A percentile compares a stretch with the other conserved stretches of the same genome.
phyloP scores from a whole-genome alignment of 2,888 invertebrate genomes.

The Cheilosia variabilis region DNA sequence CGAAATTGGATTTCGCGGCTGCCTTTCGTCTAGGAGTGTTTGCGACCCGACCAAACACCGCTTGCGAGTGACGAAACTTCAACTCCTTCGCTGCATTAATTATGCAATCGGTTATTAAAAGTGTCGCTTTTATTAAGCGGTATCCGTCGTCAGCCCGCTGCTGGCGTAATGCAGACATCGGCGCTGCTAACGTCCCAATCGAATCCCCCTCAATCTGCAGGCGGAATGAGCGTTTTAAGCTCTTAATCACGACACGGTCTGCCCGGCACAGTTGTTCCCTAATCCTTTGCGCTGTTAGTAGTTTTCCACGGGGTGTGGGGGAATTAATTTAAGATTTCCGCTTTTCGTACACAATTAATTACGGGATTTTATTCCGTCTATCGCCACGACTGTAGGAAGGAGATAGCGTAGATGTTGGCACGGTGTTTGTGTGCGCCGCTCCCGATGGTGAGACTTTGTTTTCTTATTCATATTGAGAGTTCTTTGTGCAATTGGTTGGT shows the following conservation, averaged over 20 bases:
- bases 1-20: slow-evolving; percentile 57
- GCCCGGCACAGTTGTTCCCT: slow-evolving; percentile 55
- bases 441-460: slow-evolving; percentile 41
- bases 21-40: not conserved
- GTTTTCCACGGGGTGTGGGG: slow-evolving; percentile 18
- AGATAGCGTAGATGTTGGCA: slow-evolving; percentile 1
- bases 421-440: not conserved
- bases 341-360: slow-evolving; percentile 72
- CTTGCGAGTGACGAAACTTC: slow-evolving; percentile 22
- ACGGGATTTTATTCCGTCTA: slow-evolving; percentile 66
- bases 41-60: not conserved
- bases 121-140: slow-evolving; percentile 54
- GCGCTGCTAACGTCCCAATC: not conserved
- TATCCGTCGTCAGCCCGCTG: slow-evolving; percentile 1
- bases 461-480: slow-evolving; percentile 60
- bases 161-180: slow-evolving; percentile 24
- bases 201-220: not conserved
- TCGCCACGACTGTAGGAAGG: slow-evolving; percentile 20
- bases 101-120: slow-evolving; percentile 58
- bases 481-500: slow-evolving; percentile 50
- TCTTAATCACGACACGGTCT: slow-evolving; percentile 56
- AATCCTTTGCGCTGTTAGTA: slow-evolving; percentile 37
- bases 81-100: slow-evolving; percentile 56
- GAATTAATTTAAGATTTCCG: slow-evolving; percentile 72
- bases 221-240: slow-evolving; percentile 41